Percentiles rank a stretch among this genome's conserved stretches.
Evolutionary conservation across 2,888 invertebrate genomes (phyloP).

Genomic region (Limnephilus marmoratus): DNA sequence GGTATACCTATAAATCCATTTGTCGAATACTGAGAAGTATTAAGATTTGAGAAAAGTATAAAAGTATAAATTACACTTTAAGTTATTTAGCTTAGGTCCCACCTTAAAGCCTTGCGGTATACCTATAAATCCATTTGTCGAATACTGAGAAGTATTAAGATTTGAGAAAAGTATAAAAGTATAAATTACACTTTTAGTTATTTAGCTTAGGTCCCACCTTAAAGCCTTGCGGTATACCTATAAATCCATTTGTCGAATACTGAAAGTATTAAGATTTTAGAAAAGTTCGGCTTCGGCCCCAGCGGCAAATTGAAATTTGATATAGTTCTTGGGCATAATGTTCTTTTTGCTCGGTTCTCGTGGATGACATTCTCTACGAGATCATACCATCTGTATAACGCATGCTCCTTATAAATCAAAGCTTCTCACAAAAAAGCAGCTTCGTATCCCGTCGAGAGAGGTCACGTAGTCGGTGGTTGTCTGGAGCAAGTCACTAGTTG

Average conservation of each 20-base stretch:
- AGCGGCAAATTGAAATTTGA: neutral
- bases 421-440: slow-evolving; percentile 46
- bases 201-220: too few species aligned
- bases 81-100: too few species aligned
- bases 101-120: neutral
- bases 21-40: neutral
- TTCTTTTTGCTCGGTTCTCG: neutral
- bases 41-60: too few species aligned
- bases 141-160: neutral
- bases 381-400: neutral
- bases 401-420: slow-evolving; percentile 34
- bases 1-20: neutral
- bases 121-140: neutral
- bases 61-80: neutral
- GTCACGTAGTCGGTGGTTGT: slow-evolving; percentile 23
- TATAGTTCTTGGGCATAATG: neutral
- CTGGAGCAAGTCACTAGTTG: slow-evolving; percentile 39
- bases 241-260: neutral
- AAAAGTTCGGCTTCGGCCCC: neutral
- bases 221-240: neutral
- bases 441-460: slow-evolving; percentile 47
- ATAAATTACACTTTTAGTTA: neutral
- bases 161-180: too few species aligned
- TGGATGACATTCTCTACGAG: neutral
- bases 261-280: too few species aligned